A percentile compares a stretch with the other conserved stretches of the same genome.
Evolutionary conservation across 2,113 vertebrate genomes (phyloP).

Genomic region (Phylloscopus whistleri): DNA sequence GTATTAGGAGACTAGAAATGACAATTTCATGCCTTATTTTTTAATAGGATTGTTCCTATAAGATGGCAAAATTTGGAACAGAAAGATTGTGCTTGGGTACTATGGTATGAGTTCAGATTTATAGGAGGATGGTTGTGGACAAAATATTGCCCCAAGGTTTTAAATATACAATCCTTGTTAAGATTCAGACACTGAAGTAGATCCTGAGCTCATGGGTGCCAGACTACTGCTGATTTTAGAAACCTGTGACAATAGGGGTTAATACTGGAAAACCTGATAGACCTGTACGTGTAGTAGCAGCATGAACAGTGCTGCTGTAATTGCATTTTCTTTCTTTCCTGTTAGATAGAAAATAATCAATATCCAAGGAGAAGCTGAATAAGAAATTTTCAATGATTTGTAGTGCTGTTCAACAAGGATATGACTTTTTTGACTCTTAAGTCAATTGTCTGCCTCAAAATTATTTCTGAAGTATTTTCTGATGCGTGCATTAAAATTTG

Average conservation of each 20-base stretch:
- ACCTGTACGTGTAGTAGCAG: conserved; percentile 48
- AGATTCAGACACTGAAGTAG: conserved; percentile 46
- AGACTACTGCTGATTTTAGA: conserved; percentile 55
- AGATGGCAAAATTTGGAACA: neutral
- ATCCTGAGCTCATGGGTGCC: conserved; percentile 15
- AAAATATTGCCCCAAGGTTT: neutral
- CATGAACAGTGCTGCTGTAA: conserved; percentile 48
- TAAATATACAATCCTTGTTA: neutral
- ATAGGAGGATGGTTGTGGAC: neutral
- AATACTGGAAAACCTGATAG: conserved; percentile 56
- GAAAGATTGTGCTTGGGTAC: rapidly evolving
- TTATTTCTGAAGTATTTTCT: conserved; percentile 59
- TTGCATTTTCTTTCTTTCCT: conserved; percentile 68
- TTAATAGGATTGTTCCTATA: neutral
- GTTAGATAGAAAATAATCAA: conserved; percentile 70
- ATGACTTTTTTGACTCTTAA: conserved; percentile 49
- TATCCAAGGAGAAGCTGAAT: conserved; percentile 59
- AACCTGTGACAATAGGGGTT: conserved; percentile 61
- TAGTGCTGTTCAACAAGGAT: conserved; percentile 24
- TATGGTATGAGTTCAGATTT: neutral
- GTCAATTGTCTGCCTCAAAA: conserved; percentile 66
- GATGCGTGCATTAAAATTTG: conserved; percentile 66
- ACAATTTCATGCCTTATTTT: neutral
- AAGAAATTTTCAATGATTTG: conserved; percentile 68
- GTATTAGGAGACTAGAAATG: neutral